These are phyloP conservation scores for Stenchaetothrips biformis DNA, from an alignment of 2,888 invertebrate species.

Conservation along the genomic window DNA sequence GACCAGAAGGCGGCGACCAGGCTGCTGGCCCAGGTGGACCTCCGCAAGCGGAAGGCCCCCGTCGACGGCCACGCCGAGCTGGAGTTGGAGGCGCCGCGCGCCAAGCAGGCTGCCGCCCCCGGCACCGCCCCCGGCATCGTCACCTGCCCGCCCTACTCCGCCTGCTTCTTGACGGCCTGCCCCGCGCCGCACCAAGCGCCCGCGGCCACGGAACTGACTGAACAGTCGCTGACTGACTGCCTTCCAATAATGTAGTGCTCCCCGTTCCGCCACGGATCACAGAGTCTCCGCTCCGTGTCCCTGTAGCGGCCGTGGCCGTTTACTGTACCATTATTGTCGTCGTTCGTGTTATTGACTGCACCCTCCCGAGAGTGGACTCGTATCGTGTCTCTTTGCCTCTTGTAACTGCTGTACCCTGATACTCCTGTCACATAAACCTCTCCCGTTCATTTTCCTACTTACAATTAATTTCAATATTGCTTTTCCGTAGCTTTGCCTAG, in stretches of 20 bases:
- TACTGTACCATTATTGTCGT: too few species aligned
- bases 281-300: not conserved
- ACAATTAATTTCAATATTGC: too few species aligned
- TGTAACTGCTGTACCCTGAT: not conserved
- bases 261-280: not conserved
- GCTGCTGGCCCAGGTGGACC: not conserved
- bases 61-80: not conserved
- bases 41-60: not conserved
- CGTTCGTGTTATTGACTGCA: too few species aligned
- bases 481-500: too few species aligned
- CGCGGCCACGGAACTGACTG: not conserved
- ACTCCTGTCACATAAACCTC: not conserved
- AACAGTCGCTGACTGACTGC: not conserved
- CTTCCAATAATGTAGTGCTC: not conserved
- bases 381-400: not conserved
- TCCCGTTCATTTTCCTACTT: not conserved
- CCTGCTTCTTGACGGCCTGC: not conserved
- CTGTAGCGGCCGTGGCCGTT: too few species aligned
- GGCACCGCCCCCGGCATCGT: not conserved
- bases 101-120: constrained; percentile 1
- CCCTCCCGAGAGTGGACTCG: too few species aligned
- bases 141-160: not conserved
- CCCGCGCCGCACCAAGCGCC: not conserved
- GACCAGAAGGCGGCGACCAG: constrained; percentile 6
- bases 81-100: not conserved